These are phyloP conservation scores for Lepidurus apus DNA, from an alignment of 1,140 invertebrate genomes.

Conservation along the genomic window DNA sequence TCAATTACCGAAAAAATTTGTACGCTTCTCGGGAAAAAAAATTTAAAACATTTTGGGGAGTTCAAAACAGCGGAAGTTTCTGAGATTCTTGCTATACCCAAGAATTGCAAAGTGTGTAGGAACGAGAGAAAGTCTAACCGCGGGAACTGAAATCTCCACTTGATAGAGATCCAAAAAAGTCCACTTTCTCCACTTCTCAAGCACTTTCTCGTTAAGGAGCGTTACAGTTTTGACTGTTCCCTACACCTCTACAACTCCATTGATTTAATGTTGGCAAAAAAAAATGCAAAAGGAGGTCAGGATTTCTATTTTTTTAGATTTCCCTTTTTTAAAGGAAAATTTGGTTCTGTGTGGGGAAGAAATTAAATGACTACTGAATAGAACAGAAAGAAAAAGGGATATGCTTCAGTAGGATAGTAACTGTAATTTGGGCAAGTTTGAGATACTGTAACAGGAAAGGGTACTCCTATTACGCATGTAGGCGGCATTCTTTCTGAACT, in stretches of 20 bases:
- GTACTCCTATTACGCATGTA: too few species aligned
- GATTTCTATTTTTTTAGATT: conserved; percentile 16
- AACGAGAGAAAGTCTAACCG: conserved; percentile 2
- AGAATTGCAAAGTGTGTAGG: background rate
- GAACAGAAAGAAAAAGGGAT: background rate
- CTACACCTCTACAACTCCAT: background rate
- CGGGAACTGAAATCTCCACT: background rate
- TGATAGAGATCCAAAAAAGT: background rate
- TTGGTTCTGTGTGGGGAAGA: background rate
- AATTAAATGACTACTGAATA: background rate
- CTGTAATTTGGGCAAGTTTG: too few species aligned
- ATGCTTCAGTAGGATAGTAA: background rate
- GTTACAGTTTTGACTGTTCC: background rate
- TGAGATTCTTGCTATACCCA: too few species aligned
- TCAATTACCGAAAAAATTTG: background rate
- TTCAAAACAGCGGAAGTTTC: too few species aligned
- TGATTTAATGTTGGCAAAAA: background rate
- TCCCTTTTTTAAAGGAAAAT: background rate
- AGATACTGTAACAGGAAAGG: too few species aligned
- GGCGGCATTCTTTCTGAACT: too few species aligned
- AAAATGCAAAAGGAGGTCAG: background rate
- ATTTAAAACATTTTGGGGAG: too few species aligned
- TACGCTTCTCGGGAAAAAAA: too few species aligned
- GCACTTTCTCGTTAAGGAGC: background rate
- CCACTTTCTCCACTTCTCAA: background rate